Evolutionary conservation across 2,797 vertebrate species (phyloP), one percentile per base, ranked within the genome.

Genomic region (Diglossa cyanea): DNA sequence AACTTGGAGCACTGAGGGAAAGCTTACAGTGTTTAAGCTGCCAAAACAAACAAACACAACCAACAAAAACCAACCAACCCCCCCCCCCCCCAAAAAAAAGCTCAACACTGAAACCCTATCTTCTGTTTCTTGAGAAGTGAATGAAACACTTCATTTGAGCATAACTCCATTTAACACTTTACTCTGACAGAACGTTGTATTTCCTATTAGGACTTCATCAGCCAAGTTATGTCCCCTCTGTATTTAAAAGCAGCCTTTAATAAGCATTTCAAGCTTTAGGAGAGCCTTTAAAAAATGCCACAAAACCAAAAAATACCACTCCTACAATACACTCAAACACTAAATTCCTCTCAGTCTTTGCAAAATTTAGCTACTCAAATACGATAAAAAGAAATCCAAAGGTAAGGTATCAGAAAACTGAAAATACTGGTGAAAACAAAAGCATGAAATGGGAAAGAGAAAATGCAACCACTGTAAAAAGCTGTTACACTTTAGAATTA

Each of bases 391-490:
- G n/a, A 90, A 86, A 77, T 44, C 16, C 93, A 62, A 88, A 93
- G 14, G 28, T 58, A 87, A 82, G 87, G 9, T 47, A 73, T 2
- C 7, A 75, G 17, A 63, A 83, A 66, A 75, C 8, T 75, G 25
- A 88, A 82, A 93, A 62, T 24, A 15, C 51, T 88, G 13, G 18
- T 70, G 66, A 81, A 71, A 86, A 67, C 13, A 65, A 80, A 78
- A 42, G 39, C 47, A 79, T 51, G 25, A 40, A 78, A 86, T 31
- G 50, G 60, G 73, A 92, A 92, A 93, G 42, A 68, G 66, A 86
- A 95, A 92, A 76, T 10, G 13, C 50, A 78, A 88, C 70, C 30
- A 90, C 48, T 73, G 53, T 44, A 44, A 66, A 86, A 87, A 78
- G 51, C 44, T 62, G 47, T 54, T 44, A 68, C 17, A 47, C 30